Conservation (phyloP, 2,888 invertebrate species). For the Nomada lathburiana region DNA sequence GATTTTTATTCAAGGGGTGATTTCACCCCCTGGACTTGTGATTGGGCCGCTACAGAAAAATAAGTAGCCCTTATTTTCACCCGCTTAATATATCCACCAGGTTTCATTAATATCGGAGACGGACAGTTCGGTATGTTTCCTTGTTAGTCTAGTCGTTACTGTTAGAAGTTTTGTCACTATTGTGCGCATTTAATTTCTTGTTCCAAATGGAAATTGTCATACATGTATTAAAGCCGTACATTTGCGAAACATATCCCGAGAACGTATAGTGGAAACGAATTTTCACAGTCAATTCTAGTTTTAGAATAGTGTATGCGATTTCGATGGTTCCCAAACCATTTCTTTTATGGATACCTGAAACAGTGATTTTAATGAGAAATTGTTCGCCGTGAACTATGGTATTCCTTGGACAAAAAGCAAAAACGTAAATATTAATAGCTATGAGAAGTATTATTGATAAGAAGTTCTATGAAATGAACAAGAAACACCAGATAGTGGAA, state of each 20-base stretch:
- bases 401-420: not conserved
- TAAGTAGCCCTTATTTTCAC: no score
- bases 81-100: no score
- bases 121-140: no score
- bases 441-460: no score
- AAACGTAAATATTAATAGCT: not conserved
- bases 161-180: not conserved
- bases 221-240: not conserved
- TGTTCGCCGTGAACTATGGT: not conserved
- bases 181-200: not conserved
- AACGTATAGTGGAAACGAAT: not conserved
- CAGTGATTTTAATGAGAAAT: not conserved
- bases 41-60: no score
- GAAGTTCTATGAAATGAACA: no score
- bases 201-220: not conserved
- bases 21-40: no score
- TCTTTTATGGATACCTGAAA: not conserved
- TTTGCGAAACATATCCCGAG: not conserved
- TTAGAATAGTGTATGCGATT: not conserved
- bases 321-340: not conserved
- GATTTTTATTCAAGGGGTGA: no score
- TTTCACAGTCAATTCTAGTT: conserved; percentile 8
- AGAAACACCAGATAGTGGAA: no score
- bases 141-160: no score
- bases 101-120: no score